Evolutionary conservation across 2,113 vertebrate species (phyloP), one percentile per base, ranked within the genome.

Genomic region (Lagenorhynchus albirostris): DNA sequence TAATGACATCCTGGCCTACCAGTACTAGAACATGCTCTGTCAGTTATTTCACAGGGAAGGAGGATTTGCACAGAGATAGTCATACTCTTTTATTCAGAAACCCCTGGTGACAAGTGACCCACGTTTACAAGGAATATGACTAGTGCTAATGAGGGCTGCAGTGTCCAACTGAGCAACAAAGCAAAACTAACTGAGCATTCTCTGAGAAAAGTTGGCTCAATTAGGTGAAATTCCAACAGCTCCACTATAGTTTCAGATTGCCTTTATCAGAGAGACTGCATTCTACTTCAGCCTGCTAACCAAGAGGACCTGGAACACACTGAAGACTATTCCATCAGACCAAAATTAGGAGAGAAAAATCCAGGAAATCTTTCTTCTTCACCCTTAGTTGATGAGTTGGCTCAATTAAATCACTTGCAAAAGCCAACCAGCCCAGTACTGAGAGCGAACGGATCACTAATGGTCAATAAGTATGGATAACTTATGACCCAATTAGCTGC

Each of bases 401-500:
- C 4, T 67, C 81, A 93, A 74, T 93, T 79, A 53, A 94, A 82
- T 88, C 60, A 95, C 94, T 95, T 94, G 36, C 29, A 96, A 97
- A 93, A 26, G 6, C 26, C 94, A 95, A 94, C 18, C 8, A 79
- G 55, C 12, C 8, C 53, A 55, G 55, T 91, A 94, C 62, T 91
- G 25, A 67, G 33, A 91, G 26, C 36, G 8, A 97, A 91, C 14
- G 95, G 31, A 94, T 93, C 33, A 76, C 44, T 94, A 97, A 89
- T 79, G 71, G 33, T 92, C 84, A 95, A 31, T 87, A 86, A 94
- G 62, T 86, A 26, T 71, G n/a, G 50, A 79, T 31, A 97, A 96
- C 63, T 79, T 93, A 93, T 91, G 85, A 95, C 36, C 81, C n/a
- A 93, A 81, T 97, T 97, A 97, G 38, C 41, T 80, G 23, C 17